Conservation (phyloP, 2,113 vertebrate genomes). For the Ammodytes dubius region DNA sequence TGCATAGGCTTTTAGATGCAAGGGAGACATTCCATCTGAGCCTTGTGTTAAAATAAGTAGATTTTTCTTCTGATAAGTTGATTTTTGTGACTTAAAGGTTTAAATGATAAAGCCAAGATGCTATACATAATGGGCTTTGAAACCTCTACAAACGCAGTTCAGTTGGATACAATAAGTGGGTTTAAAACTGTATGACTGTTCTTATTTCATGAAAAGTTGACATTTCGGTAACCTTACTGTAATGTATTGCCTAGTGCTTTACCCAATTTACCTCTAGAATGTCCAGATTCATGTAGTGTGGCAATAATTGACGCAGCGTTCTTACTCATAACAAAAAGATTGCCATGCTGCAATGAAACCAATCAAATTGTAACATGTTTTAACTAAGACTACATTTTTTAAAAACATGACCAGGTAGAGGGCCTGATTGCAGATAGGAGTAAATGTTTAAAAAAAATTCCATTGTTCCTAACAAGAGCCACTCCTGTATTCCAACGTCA, state of each 20-base stretch:
- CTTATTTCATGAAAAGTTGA: background rate
- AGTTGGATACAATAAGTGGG: background rate
- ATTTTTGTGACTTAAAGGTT: background rate
- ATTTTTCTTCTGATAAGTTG: background rate
- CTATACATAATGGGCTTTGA: background rate
- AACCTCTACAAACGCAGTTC: background rate
- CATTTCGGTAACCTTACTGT: background rate
- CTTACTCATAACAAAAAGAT: background rate
- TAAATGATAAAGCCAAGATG: too few species aligned
- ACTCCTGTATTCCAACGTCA: conserved; percentile 34
- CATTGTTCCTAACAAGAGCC: background rate
- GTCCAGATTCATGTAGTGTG: background rate
- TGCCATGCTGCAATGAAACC: background rate
- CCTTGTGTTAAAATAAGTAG: too few species aligned
- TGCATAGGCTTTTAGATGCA: too few species aligned
- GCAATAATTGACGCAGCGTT: background rate
- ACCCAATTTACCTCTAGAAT: background rate
- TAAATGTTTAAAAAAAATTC: background rate
- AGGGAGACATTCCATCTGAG: too few species aligned
- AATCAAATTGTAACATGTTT: background rate
- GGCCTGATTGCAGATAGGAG: background rate
- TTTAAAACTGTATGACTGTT: background rate
- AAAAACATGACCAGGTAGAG: background rate
- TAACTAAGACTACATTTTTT: background rate
- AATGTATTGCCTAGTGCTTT: background rate